Evolutionary conservation across 2,113 vertebrate species (phyloP).

Genomic region (Euleptes europaea): DNA sequence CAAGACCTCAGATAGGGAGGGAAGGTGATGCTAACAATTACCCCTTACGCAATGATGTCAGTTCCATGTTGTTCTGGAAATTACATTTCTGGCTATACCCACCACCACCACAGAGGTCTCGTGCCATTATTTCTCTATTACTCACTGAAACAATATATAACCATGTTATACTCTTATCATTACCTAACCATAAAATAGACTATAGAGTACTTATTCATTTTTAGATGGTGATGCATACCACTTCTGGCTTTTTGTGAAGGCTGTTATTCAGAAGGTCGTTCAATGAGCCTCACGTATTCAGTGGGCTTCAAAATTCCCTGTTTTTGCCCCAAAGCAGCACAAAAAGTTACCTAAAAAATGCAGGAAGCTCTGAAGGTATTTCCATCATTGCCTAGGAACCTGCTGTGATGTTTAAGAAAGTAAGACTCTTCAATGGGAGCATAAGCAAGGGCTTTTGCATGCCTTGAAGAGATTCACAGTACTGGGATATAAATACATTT

Average conservation of each 20-base stretch:
- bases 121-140: too few species aligned
- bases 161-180: too few species aligned
- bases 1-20: too few species aligned
- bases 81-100: too few species aligned
- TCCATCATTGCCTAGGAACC: neutral
- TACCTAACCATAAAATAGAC: too few species aligned
- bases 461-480: neutral
- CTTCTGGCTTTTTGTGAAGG: neutral
- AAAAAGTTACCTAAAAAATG: neutral
- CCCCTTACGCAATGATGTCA: too few species aligned
- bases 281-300: neutral
- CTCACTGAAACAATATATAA: too few species aligned
- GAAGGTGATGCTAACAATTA: too few species aligned
- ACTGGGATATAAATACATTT: neutral
- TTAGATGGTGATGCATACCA: neutral
- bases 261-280: neutral
- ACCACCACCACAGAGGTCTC: too few species aligned
- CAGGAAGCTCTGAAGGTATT: neutral
- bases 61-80: too few species aligned
- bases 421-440: neutral
- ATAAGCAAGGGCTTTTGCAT: neutral
- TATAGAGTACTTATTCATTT: too few species aligned
- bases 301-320: neutral
- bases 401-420: neutral
- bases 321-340: neutral